Base-by-base conservation (phyloP, 2,888 invertebrate genomes). In the Acrobasis repandana region DNA sequence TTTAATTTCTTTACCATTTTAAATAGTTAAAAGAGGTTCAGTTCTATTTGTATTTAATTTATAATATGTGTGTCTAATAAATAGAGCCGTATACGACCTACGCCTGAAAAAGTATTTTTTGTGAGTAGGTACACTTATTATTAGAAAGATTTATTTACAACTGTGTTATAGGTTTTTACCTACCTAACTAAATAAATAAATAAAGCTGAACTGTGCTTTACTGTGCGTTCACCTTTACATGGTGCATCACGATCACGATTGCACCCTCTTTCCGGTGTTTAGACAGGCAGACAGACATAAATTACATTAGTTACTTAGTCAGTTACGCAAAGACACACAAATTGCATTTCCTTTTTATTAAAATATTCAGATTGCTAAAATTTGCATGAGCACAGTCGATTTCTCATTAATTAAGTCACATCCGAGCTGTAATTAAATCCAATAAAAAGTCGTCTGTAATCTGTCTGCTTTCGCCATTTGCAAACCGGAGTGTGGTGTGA, bases 391-490 rank as follows among this genome's bases (percentile, higher is more conserved):
- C 18, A 18, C 14, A n/a, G 49, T 16, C 2, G 18, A 47, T 28
- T 56, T 47, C 20, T 14, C 33, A 46, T 33, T 57, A 47, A 16
- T 38, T 38, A 38, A 38, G 28, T 15, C 18, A 38, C 38, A 54
- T 38, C 20, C 38, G 18, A 11, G 18, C 14, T 16, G 38, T 54
- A 38, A 54, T 54, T 54, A 54, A 54, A 38, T 20, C 18, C 54
- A 54, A 38, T 38, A 54, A 38, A 54, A 54, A 52, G 36, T 15
- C 34, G 36, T 36, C 36, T 10, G 36, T 10, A 57, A 33, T 56
- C 47, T 34, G 57, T 57, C 47, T 48, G 57, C 57, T 58, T 58
- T 59, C 51, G 63, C 59, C 57, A 54, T 57, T 62, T 58, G 47
- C 47, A 48, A 58, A 58, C 57, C 48, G 48, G 57, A 48, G 48